Percentiles rank a stretch among this genome's conserved stretches.
These are phyloP conservation scores for Drosophila sp. DNA, from an alignment of 1,140 invertebrate genomes.

Conservation along the genomic window DNA sequence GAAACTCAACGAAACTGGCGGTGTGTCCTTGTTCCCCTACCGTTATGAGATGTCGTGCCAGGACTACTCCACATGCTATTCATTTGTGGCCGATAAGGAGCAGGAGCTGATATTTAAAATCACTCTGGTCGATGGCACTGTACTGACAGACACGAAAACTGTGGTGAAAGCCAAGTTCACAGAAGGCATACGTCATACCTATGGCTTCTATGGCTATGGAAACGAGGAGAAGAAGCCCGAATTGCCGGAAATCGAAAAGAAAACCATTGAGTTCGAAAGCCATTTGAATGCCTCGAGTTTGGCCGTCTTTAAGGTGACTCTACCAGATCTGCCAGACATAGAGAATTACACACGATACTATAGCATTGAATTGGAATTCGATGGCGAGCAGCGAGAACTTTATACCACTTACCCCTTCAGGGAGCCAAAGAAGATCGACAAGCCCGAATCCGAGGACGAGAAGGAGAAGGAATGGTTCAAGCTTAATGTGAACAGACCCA, in stretches of 20 bases:
- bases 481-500: slow-evolving; percentile 41
- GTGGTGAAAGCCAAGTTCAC: slow-evolving; percentile 86
- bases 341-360: slow-evolving; percentile 68
- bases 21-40: slow-evolving; percentile 90
- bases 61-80: slow-evolving; percentile 88
- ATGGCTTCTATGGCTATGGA: slow-evolving; percentile 39
- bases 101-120: slow-evolving; percentile 85
- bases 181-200: slow-evolving; percentile 79
- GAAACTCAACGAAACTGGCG: slow-evolving; percentile 90
- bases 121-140: slow-evolving; percentile 57
- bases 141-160: slow-evolving; percentile 73
- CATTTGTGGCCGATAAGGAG: slow-evolving; percentile 93
- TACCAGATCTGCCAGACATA: slow-evolving; percentile 67
- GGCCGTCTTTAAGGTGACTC: slow-evolving; percentile 52
- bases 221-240: slow-evolving; percentile 22
- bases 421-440: slow-evolving; percentile 65
- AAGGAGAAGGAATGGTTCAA: slow-evolving; percentile 69
- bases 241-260: slow-evolving; percentile 54
- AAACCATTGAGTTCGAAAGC: slow-evolving; percentile 48
- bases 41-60: slow-evolving; percentile 93
- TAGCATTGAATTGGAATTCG: slow-evolving; percentile 54
- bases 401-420: slow-evolving; percentile 69
- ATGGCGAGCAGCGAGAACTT: slow-evolving; percentile 58
- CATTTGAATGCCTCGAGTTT: slow-evolving; percentile 68
- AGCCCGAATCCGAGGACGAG: slow-evolving; percentile 32